Base-by-base conservation (phyloP, 1,140 invertebrate genomes). In the Pseudomyrmex pallidus region DNA sequence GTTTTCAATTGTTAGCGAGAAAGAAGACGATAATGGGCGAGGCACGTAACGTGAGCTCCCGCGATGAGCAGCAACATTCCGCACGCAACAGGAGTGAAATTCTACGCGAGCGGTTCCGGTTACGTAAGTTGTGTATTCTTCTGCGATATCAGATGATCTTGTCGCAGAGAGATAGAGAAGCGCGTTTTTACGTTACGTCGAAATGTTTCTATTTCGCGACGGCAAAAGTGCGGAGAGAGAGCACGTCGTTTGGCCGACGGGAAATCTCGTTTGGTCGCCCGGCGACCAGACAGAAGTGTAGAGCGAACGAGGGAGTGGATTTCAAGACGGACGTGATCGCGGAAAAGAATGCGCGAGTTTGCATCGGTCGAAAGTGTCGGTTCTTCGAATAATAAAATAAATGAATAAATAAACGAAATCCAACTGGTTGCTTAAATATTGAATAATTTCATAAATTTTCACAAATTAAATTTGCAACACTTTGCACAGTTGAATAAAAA, bases 261-360 rank as follows among this genome's bases (percentile, higher is more conserved):
- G 74, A 88, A 85, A 87, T 88, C 87, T 87, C 86, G 83, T 88
- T 87, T 87, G 83, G 83, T 76, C 74, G 85, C 74, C 82, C 83
- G 74, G 85, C 82, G 83, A 88, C 85, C 87, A 77, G 77, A 82
- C 70, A 67, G 74, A 85, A 85, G 66, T 67, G 66, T 67, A 61
- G 66, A 85, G 59, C 56, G 74, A 74, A 62, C 57, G 74, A 61
- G 44, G 74, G 35, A 35, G 59, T 73, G 76, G 74, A 87, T 87
- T 66, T 78, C 54, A 62, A 57, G 64, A 74, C 59, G 82, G 52
- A 80, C 70, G 46, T 62, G 74, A 86, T 78, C 70, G 78, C 52
- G 74, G 74, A 70, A 87, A 80, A 74, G 68, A 82, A 35, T 5
- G 35, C 63, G 74, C 54, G 74, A 54, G 54, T 66, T 77, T 50